Base-by-base conservation (phyloP, 1,140 invertebrate genomes). In the Anoplolepis gracilipes region DNA sequence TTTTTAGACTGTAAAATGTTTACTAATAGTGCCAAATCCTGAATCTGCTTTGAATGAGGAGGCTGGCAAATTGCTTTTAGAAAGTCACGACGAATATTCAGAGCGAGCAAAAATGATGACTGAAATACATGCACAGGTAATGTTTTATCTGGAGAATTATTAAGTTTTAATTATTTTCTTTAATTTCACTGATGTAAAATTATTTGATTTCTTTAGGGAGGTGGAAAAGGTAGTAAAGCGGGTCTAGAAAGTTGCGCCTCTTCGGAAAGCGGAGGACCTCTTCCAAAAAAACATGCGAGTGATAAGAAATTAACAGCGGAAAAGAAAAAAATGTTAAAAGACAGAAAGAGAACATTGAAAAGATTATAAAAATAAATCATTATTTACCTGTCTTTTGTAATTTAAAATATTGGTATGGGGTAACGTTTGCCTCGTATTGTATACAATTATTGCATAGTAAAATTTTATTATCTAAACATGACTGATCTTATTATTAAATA, bases 1-100 rank as follows among this genome's bases (percentile, higher is more conserved):
- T 67, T 62, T 92, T 36, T 92, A 98, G 96, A 98, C 98, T 62
- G 97, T 99, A 67, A 99, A 99, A 96, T 99, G 98, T 96, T 96
- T 99, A 90, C 95, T 99, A 72, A 99, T 99, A 94, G 98, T 98
- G 90, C 98, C 98, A 91, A 99, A 99, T 96, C 97, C 98, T 1
- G 98, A 99, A 95, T 99, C 98, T 86, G 98, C 98, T 55, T 96
- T 99, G 72, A 99, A 99, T 94, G 98, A 98, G 95, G 98, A 99
- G 95, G 98, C 98, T 84, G 98, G 98, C 39, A 98, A 98, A 95
- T 95, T 99, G 90, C 95, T 99, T 76, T 95, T 99, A 88, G 98
- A 99, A 94, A 97, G 98, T 91, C 99, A 99, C 93, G 97, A 98
- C 93, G 98, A 98, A 93, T 99, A 99, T 95, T 98, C 96, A 13